Evolutionary conservation across 2,797 vertebrate species (phyloP), one percentile per base, ranked within the genome.

Genomic region (Myripristis jacobus): DNA sequence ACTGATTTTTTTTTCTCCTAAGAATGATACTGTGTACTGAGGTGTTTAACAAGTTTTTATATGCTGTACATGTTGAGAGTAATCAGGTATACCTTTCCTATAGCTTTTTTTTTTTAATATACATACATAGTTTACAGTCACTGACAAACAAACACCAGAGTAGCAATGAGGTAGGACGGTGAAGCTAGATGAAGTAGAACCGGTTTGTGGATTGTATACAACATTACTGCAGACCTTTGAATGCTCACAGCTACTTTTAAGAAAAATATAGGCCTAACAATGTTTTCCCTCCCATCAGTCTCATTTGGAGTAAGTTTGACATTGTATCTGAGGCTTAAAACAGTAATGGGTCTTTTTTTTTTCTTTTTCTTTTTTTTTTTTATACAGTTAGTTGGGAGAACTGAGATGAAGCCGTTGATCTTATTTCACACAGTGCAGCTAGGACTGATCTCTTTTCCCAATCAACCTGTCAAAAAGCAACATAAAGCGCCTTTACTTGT

Each of bases 121-220:
- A 89, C 85, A 91, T 85, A 91, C 65, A 88, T 83, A 87, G 84
- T 91, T 91, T 92, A 92, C 89, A 92, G 88, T 90, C 90, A 93
- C 92, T 91, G 84, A 94, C 92, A 88, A 91, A 90, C 83, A 91
- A 88, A 94, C 92, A 94, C 90, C 89, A 92, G 91, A 92, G 89
- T 91, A 94, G 93, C 92, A 93, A 95, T 95, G 94, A 95, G 94
- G 94, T 95, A 95, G 94, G 93, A 93, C 84, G 93, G 92, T 93
- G 93, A 94, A 88, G 88, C 92, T 87, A 91, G 91, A 94, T 92
- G 92, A 93, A 93, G 92, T 92, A 92, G 91, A 93, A 91, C 90
- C 77, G 86, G 89, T 91, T 91, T 90, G 91, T 92, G 91, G 87
- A 87, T 92, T 83, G 91, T 92, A 92, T 92, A 92, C 89, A 92